Base-by-base conservation (phyloP, 2,113 vertebrate species). In the Oxyruncus cristatus region DNA sequence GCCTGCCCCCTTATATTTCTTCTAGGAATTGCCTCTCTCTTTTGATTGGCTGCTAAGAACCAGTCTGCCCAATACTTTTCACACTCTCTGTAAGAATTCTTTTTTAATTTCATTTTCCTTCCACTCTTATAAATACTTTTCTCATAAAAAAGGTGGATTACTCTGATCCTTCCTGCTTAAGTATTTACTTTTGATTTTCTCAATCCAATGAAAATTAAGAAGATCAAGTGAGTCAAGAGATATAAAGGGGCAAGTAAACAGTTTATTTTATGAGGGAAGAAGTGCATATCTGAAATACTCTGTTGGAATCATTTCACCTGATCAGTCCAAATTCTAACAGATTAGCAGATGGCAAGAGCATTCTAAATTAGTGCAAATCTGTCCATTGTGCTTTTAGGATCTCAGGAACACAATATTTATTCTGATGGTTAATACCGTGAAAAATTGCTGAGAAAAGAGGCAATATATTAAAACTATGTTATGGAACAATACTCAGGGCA, bases 131-230 rank as follows among this genome's bases (percentile, higher is more conserved):
- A 47, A 90, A 19, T 72, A 75, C 7, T 63, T 74, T 77, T 89
- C 46, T 67, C n/a, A 46, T 46, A 58, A 80, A 30, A 76, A 74
- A 63, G 37, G 3, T 74, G 14, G 41, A 74, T 94, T 94, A 74
- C 33, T 62, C 46, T 86, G 17, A 89, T 94, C 80, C n/a, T 77
- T 91, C 28, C 47, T 81, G 46, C 42, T 77, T 74, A 50, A 24
- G 9, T 71, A 71, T 92, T 95, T 94, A 63, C 55, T 66, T 81
- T 89, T 33, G 22, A 70, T 91, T 92, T 88, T 91, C 76, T 87
- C 32, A 92, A 41, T 93, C 77, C 35, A 72, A 28, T 78, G 26
- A 91, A 89, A 94, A 91, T 93, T 67, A 58, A 39, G 63, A 85
- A 62, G 12, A 39, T 87, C 66, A 80, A 70, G 17, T 44, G 62